phyloP scores from a whole-genome alignment of 2,113 vertebrate genomes.

The Seriola aureovittata region DNA sequence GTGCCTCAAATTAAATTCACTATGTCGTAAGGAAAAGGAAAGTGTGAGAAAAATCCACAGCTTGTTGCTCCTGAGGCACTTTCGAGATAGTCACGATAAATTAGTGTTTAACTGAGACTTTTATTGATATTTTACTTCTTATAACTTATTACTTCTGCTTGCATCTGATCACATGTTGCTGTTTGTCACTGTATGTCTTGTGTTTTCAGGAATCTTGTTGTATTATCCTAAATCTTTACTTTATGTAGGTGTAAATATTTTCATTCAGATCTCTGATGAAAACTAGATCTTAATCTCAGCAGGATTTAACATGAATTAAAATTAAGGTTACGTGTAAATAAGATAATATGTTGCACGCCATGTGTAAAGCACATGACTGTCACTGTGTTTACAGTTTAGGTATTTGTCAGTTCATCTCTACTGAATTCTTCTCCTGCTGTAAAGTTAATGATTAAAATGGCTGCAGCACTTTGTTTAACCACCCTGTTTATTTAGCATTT shows the following conservation, averaged over 20 bases:
- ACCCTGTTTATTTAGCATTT: too few relatives aligned
- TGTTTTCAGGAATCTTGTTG: too few relatives aligned
- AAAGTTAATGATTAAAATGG: not conserved
- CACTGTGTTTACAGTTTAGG: not conserved
- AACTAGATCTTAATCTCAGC: too few relatives aligned
- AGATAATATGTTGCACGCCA: not conserved
- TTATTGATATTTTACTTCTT: not conserved
- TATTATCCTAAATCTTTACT: too few relatives aligned
- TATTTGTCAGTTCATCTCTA: not conserved
- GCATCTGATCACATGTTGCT: too few relatives aligned
- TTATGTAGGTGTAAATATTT: too few relatives aligned
- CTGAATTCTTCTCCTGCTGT: too few relatives aligned
- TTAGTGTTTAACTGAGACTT: not conserved
- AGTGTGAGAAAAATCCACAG: not conserved
- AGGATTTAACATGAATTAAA: too few relatives aligned
- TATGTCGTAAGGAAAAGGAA: not conserved
- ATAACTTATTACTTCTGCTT: not conserved
- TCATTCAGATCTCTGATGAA: too few relatives aligned
- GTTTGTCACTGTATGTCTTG: not conserved
- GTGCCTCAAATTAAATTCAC: not conserved
- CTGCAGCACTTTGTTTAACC: not conserved
- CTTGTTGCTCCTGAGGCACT: not conserved
- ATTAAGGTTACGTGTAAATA: too few relatives aligned
- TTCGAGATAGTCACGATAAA: not conserved
- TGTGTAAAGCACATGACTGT: not conserved